phyloP scores from a whole-genome alignment of 2,797 vertebrate genomes.

The Sebastes hopkinsi region DNA sequence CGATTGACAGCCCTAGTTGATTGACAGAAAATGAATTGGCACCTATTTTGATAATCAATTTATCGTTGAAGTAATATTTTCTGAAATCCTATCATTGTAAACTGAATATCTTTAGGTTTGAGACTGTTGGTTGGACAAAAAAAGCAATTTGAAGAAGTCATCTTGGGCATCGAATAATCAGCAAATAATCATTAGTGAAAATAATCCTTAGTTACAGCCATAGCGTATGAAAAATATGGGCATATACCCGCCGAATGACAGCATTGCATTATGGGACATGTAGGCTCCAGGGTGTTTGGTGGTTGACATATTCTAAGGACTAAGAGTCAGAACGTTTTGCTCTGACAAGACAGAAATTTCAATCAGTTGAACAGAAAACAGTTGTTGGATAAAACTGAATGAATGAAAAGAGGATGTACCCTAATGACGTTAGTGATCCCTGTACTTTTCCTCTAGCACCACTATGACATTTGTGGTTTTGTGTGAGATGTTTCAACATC shows the following conservation, averaged over 20 bases:
- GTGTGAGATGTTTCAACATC: not conserved
- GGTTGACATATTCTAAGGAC: too few species aligned
- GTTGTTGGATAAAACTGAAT: not conserved
- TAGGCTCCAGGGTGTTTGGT: not conserved
- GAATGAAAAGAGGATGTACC: not conserved
- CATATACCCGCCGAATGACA: not conserved
- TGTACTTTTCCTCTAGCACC: not conserved
- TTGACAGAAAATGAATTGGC: not conserved
- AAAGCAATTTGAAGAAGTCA: not conserved
- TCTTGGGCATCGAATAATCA: too few species aligned
- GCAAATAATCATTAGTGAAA: too few species aligned
- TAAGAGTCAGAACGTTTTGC: not conserved
- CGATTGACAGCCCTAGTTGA: not conserved
- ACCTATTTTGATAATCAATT: not conserved
- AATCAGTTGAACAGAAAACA: not conserved
- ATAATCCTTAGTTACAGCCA: too few species aligned
- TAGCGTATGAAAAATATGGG: not conserved
- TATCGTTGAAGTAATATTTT: not conserved
- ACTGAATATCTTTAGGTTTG: not conserved
- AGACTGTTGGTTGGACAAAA: not conserved
- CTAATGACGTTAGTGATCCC: not conserved
- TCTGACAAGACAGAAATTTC: not conserved
- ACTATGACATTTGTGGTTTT: not conserved
- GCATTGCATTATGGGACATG: not conserved
- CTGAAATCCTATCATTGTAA: not conserved